phyloP scores from a whole-genome alignment of 2,888 invertebrate genomes.

The Habroteleia sp. region DNA sequence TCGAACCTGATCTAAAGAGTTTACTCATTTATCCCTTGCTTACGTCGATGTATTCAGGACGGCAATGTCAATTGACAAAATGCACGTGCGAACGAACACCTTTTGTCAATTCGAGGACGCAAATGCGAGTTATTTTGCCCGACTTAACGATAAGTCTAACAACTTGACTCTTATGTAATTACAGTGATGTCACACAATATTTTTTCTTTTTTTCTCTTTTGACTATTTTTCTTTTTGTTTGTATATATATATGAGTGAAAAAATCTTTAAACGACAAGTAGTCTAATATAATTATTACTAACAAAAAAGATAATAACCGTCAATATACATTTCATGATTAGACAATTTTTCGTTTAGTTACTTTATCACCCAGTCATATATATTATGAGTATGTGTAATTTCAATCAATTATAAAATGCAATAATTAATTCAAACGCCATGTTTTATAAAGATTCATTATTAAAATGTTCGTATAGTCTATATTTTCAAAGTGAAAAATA shows the following conservation, averaged over 20 bases:
- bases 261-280: too few relatives aligned
- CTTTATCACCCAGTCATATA: too few relatives aligned
- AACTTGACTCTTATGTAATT: constrained; percentile 17
- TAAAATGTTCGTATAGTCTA: too few relatives aligned
- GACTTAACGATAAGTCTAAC: constrained; percentile 20
- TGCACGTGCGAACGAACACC: constrained; percentile 18
- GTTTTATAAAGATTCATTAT: too few relatives aligned
- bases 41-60: constrained; percentile 77
- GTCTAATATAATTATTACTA: too few relatives aligned
- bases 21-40: constrained; percentile 64
- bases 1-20: constrained; percentile 19
- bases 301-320: too few relatives aligned
- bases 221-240: not conserved
- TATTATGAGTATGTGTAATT: too few relatives aligned
- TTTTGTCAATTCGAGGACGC: constrained; percentile 56
- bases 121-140: constrained; percentile 53
- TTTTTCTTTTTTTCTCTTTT: constrained; percentile 2
- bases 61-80: constrained; percentile 69
- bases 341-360: too few relatives aligned
- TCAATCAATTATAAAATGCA: too few relatives aligned
- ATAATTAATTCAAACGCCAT: too few relatives aligned
- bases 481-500: too few relatives aligned
- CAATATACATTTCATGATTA: too few relatives aligned
- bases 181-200: constrained; percentile 13
- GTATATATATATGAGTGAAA: constrained; percentile 15